Evolutionary conservation across 2,113 vertebrate species (phyloP).

Genomic region (Zeus faber): DNA sequence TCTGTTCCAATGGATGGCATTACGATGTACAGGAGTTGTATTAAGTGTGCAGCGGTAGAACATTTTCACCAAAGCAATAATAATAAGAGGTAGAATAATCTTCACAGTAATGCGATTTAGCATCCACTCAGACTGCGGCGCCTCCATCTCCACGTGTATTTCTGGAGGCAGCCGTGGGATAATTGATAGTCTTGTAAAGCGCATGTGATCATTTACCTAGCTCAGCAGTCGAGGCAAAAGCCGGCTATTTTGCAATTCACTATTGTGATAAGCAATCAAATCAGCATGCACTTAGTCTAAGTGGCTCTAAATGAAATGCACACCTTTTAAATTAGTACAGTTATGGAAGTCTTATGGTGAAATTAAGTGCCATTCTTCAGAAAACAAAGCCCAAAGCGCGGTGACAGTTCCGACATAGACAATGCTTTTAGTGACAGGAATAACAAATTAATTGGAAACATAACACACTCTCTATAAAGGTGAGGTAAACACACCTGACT

Average conservation of each 20-base stretch:
- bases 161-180: constrained; percentile 45
- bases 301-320: constrained; percentile 65
- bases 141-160: constrained; percentile 36
- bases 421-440: constrained; percentile 98
- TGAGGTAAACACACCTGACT: constrained; percentile 99
- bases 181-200: constrained; percentile 72
- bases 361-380: constrained; percentile 82
- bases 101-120: constrained; percentile 65
- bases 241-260: constrained; percentile 66
- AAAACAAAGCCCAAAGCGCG: constrained; percentile 82
- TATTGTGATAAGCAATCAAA: constrained; percentile 76
- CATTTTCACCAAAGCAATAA: constrained; percentile 48
- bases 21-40: no score
- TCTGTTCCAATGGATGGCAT: no score
- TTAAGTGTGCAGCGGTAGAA: constrained; percentile 18
- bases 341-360: constrained; percentile 83
- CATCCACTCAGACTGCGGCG: constrained; percentile 41
- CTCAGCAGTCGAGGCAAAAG: constrained; percentile 59
- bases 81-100: constrained; percentile 63
- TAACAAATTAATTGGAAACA: constrained; percentile 99
- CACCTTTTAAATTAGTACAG: constrained; percentile 66
- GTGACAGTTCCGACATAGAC: constrained; percentile 97
- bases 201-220: constrained; percentile 67
- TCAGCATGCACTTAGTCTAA: constrained; percentile 68
- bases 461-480: constrained; percentile 99